Base-by-base conservation (phyloP, 1,140 invertebrate species). In the Bombus sibiricus region DNA sequence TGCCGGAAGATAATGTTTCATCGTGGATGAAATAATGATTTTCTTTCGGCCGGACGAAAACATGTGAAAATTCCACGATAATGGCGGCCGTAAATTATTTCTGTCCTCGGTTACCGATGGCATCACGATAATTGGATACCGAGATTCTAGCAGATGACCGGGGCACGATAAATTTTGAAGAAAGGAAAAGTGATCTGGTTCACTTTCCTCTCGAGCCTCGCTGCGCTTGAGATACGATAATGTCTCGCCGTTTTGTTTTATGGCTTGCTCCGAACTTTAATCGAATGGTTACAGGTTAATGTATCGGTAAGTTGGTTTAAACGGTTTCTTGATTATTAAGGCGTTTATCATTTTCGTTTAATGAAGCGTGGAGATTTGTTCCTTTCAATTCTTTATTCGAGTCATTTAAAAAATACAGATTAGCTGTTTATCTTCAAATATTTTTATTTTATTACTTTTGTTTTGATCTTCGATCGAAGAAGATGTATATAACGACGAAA, bases 1-100 rank as follows among this genome's bases (percentile, higher is more conserved):
- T 88, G 89, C 66, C 88, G 86, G 82, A 90, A 90, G 90, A 91
- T 91, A 91, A 91, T 91, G 84, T 84, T 86, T 90, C 87, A 88
- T 91, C 90, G 87, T 85, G 86, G 89, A 90, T 90, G 81, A 90
- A 87, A 90, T 89, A 89, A 89, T 89, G 88, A 89, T 89, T 89
- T 89, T 89, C 88, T 86, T 78, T 72, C 80, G 80, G 69, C 69
- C 79, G 87, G 76, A 82, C 79, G 85, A 69, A 89, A 89, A 89
- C 77, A 86, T 82, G 88, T 69, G 77, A 89, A 89, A 89, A 89
- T 89, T 89, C 81, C 39, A 77, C 66, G 81, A 37, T 89, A 89
- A 89, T 89, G 34, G 57, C 64, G 64, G 39, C 74, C 41, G 57
- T 86, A 88, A 83, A 83, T 89, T 83, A 88, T 89, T 89, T 89